phyloP scores from a whole-genome alignment of 2,113 vertebrate genomes.

The Formicarius rufipectus region DNA sequence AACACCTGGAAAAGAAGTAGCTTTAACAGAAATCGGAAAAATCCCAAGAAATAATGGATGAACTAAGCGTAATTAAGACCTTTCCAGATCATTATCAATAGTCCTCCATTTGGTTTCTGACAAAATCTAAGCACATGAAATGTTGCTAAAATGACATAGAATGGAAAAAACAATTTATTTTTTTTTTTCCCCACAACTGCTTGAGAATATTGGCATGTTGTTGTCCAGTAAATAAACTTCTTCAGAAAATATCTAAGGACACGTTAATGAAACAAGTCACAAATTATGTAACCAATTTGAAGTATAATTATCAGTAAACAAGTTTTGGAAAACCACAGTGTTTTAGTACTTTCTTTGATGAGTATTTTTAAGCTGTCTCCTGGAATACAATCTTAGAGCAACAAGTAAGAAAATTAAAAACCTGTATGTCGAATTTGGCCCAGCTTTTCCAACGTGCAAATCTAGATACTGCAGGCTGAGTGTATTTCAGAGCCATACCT shows the following conservation, averaged over 20 bases:
- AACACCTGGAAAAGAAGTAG: neutral
- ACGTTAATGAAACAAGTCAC: neutral
- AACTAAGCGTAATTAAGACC: neutral
- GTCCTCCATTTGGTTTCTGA: neutral
- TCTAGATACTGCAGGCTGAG: neutral
- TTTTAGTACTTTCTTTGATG: neutral
- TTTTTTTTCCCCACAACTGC: neutral
- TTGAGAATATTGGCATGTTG: neutral
- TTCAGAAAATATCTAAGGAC: neutral
- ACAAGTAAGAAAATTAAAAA: neutral
- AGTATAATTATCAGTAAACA: neutral
- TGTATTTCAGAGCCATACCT: neutral
- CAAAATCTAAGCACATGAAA: neutral
- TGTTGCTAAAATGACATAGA: neutral
- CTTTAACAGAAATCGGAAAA: neutral
- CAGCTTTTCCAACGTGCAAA: neutral
- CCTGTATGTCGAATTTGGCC: neutral
- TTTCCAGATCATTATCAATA: neutral
- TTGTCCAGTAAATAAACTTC: neutral
- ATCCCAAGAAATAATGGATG: neutral
- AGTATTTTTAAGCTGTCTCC: neutral
- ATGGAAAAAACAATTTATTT: rapidly evolving
- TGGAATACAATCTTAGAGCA: neutral
- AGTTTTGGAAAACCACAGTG: neutral
- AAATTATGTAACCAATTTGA: neutral